Evolutionary conservation across 2,888 invertebrate species (phyloP).

Genomic region (Sinotaia quadrata): DNA sequence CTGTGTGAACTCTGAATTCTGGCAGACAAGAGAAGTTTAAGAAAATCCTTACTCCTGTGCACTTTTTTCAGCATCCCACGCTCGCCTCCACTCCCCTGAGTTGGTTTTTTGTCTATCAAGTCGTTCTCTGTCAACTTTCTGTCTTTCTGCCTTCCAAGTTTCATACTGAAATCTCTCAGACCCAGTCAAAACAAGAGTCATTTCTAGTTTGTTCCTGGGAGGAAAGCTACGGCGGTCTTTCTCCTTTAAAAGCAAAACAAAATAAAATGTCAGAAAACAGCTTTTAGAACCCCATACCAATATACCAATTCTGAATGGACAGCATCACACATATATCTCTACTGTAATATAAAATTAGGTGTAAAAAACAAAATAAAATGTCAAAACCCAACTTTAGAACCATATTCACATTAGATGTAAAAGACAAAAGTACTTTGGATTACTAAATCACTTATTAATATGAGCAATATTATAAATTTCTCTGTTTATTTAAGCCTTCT

Average conservation of each 20-base stretch:
- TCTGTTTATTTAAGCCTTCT: too few species aligned
- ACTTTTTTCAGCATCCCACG: constrained; percentile 68
- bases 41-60: constrained; percentile 43
- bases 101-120: constrained; percentile 63
- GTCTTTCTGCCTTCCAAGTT: constrained; percentile 68
- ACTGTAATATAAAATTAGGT: too few species aligned
- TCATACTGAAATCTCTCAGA: constrained; percentile 63
- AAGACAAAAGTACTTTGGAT: too few species aligned
- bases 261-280: too few species aligned
- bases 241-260: constrained; percentile 5
- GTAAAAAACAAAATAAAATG: too few species aligned
- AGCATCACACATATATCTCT: too few species aligned
- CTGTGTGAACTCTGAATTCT: background rate
- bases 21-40: background rate
- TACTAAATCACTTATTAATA: too few species aligned
- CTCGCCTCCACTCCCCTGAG: constrained; percentile 67
- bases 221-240: constrained; percentile 30
- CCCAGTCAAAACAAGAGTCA: constrained; percentile 69
- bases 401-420: too few species aligned
- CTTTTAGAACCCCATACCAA: too few species aligned
- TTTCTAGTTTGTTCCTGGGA: constrained; percentile 55
- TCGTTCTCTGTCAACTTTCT: constrained; percentile 63
- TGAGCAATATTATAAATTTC: too few species aligned
- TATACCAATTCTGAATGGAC: too few species aligned
- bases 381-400: too few species aligned